A percentile compares a stretch with the other conserved stretches of the same genome.
These are phyloP conservation scores for Pseudobourletiella spinata DNA, from an alignment of 1,140 invertebrate species.

Conservation along the genomic window DNA sequence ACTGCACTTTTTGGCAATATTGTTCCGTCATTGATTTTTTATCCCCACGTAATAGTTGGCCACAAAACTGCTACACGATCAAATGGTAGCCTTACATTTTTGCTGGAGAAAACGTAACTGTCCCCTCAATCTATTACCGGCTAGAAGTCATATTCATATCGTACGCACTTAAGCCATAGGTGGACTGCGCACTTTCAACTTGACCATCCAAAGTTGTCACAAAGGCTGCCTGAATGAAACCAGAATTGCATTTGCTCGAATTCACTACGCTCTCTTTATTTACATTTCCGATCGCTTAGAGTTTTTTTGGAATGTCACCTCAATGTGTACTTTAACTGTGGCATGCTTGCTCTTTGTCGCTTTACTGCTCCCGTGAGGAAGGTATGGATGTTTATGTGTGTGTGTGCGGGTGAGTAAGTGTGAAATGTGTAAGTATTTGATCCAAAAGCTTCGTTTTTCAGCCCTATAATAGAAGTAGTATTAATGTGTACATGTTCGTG, in stretches of 20 bases:
- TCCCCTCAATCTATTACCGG: no score
- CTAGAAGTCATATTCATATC: no score
- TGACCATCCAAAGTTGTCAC: not conserved
- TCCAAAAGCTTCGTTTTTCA: not conserved
- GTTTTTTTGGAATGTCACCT: not conserved
- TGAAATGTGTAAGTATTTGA: not conserved
- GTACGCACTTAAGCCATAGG: not conserved
- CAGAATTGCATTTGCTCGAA: conserved; percentile 9
- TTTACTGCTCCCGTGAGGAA: not conserved
- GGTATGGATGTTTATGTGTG: not conserved
- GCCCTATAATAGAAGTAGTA: not conserved
- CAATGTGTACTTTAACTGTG: no score
- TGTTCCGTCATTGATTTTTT: no score
- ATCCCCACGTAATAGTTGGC: not conserved
- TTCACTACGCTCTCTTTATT: not conserved
- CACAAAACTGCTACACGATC: not conserved
- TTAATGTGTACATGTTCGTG: not conserved
- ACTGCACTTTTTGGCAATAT: no score
- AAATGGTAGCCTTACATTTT: not conserved
- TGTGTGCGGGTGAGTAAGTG: not conserved
- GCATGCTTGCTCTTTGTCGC: not conserved
- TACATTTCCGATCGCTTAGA: not conserved
- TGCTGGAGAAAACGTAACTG: not conserved
- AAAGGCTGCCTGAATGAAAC: conserved; percentile 5
- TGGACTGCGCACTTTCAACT: not conserved